phyloP scores from a whole-genome alignment of 1,140 invertebrate genomes.

The Sitobion miscanthi region DNA sequence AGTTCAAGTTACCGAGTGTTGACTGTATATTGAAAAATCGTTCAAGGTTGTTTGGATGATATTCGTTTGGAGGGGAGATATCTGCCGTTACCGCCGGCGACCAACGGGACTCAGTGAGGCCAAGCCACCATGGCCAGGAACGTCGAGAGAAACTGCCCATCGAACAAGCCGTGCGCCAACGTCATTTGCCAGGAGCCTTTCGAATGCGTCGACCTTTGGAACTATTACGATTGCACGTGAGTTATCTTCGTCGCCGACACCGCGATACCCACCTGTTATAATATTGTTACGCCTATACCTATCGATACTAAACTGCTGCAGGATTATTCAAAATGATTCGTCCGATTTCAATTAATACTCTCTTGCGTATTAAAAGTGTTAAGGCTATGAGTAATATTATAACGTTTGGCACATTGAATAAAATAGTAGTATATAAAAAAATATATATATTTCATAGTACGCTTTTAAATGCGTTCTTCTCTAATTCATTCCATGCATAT shows the following conservation, averaged over 20 bases:
- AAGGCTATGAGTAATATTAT: too few species aligned
- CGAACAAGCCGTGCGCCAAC: conserved; percentile 91
- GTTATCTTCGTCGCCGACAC: conserved; percentile 61
- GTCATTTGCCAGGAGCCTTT: conserved; percentile 91
- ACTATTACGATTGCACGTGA: conserved; percentile 97
- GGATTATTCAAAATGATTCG: too few species aligned
- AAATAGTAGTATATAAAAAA: too few species aligned
- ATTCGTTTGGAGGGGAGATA: conserved; percentile 90
- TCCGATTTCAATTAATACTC: too few species aligned
- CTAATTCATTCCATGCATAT: too few species aligned
- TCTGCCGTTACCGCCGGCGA: conserved; percentile 87
- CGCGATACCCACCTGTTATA: not conserved
- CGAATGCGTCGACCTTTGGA: conserved; percentile 96
- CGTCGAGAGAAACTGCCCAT: conserved; percentile 87
- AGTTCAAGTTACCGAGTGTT: too few species aligned
- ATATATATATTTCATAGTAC: too few species aligned
- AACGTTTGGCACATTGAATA: too few species aligned
- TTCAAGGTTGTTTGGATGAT: conserved; percentile 79
- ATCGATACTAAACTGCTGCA: too few species aligned
- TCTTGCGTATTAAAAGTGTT: too few species aligned
- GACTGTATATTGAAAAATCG: not conserved
- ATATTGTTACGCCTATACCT: too few species aligned
- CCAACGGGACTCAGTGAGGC: conserved; percentile 94
- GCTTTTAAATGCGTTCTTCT: too few species aligned
- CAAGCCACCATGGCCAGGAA: conserved; percentile 91